Conservation (phyloP, 2,113 vertebrate species). For the Lanius ludovicianus region DNA sequence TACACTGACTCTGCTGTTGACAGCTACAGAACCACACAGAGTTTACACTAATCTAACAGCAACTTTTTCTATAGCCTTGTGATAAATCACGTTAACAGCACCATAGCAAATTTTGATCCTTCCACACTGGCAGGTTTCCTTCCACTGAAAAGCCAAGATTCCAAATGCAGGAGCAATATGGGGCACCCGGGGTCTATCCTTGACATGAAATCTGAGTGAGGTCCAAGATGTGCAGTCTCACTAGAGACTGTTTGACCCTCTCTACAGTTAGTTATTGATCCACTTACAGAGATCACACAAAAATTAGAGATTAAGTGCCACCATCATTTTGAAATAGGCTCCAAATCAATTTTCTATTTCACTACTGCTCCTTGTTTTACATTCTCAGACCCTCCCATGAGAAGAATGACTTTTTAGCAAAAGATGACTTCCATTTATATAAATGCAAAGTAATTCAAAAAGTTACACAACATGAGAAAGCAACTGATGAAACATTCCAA, state of each 20-base stretch:
- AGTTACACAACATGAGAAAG: neutral
- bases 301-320: neutral
- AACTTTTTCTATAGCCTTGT: neutral
- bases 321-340: neutral
- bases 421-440: neutral
- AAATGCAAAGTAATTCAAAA: neutral
- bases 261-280: neutral
- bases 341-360: neutral
- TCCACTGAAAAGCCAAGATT: neutral
- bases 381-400: neutral
- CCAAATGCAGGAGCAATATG: neutral
- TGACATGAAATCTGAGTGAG: neutral
- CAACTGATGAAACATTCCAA: neutral
- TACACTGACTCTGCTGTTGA: neutral
- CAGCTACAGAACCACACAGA: neutral
- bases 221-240: fast-evolving
- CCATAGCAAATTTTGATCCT: neutral
- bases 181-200: neutral
- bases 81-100: neutral
- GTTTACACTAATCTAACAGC: neutral
- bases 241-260: neutral
- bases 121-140: neutral
- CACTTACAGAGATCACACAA: neutral
- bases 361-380: neutral
- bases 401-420: neutral